phyloP scores from a whole-genome alignment of 2,888 invertebrate genomes.

The Amitus sp. region DNA sequence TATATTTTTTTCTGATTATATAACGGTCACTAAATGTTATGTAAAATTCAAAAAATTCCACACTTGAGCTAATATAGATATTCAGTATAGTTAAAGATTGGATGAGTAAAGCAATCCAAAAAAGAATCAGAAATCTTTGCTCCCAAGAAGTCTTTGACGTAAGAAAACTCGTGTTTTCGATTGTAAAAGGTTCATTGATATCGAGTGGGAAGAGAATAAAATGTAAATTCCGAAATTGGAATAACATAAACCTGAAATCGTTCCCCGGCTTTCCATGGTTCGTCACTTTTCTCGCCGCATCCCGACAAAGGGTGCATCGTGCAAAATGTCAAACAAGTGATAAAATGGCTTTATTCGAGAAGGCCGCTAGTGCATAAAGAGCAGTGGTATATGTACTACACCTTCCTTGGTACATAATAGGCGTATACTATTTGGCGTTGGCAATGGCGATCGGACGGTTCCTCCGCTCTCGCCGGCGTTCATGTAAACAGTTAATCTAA shows the following conservation, averaged over 20 bases:
- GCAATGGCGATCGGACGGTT: conserved; percentile 52
- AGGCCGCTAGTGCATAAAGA: conserved; percentile 31
- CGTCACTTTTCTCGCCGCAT: conserved; percentile 20
- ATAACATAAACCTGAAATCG: neutral
- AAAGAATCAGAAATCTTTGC: too few relatives aligned
- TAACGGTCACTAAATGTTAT: too few relatives aligned
- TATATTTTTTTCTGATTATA: too few relatives aligned
- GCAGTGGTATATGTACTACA: conserved; percentile 29
- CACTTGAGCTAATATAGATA: too few relatives aligned
- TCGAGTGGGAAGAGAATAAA: too few relatives aligned
- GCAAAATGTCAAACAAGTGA: conserved; percentile 37
- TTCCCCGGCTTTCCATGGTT: conserved; percentile 12
- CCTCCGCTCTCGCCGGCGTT: conserved; percentile 44
- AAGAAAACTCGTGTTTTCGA: too few relatives aligned
- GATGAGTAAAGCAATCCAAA: too few relatives aligned
- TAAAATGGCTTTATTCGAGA: conserved; percentile 37
- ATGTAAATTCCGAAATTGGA: too few relatives aligned
- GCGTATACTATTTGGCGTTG: conserved; percentile 29
- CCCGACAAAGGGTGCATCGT: conserved; percentile 24
- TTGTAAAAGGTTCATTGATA: too few relatives aligned
- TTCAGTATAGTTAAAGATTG: too few relatives aligned
- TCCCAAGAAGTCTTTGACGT: too few relatives aligned
- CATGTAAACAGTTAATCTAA: conserved; percentile 65
- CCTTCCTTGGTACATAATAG: conserved; percentile 31
- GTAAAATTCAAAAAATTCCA: too few relatives aligned